Conservation (phyloP, 2,888 invertebrate species). For the Protodeltote pygarga region DNA sequence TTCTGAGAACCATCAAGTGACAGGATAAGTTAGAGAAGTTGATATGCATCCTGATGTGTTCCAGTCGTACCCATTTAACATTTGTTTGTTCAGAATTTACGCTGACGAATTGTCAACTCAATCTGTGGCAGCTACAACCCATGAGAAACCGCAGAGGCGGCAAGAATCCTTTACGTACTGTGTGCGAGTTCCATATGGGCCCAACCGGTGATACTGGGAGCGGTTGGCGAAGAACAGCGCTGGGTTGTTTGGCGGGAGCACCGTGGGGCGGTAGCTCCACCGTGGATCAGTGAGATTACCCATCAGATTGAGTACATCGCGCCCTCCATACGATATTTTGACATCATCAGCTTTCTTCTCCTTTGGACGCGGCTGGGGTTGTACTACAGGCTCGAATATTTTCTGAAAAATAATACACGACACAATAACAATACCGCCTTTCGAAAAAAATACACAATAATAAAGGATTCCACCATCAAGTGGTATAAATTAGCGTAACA, state of each 20-base stretch:
- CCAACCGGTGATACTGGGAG: constrained; percentile 88
- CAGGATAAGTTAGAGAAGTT: constrained; percentile 58
- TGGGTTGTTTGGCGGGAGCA: constrained; percentile 86
- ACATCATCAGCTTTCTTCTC: constrained; percentile 72
- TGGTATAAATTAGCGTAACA: constrained; percentile 1
- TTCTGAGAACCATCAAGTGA: constrained; percentile 64
- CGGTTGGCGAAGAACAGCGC: constrained; percentile 88
- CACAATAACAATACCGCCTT: constrained; percentile 8
- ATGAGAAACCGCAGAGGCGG: constrained; percentile 82
- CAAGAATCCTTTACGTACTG: constrained; percentile 87
- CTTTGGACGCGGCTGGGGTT: constrained; percentile 78
- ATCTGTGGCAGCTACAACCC: constrained; percentile 82
- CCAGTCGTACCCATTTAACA: constrained; percentile 72
- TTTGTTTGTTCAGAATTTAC: constrained; percentile 74
- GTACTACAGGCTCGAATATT: constrained; percentile 77
- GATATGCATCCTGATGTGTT: constrained; percentile 79
- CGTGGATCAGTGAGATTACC: constrained; percentile 83
- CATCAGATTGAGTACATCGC: constrained; percentile 88
- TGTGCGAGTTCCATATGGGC: constrained; percentile 84
- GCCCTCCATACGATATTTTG: constrained; percentile 81
- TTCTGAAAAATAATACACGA: constrained; percentile 70
- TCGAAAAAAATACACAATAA: constrained; percentile 1
- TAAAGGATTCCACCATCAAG: neutral
- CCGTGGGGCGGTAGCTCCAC: constrained; percentile 86
- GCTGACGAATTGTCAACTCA: constrained; percentile 67